Conservation (phyloP, 2,888 invertebrate genomes). For the Notodromas monacha region DNA sequence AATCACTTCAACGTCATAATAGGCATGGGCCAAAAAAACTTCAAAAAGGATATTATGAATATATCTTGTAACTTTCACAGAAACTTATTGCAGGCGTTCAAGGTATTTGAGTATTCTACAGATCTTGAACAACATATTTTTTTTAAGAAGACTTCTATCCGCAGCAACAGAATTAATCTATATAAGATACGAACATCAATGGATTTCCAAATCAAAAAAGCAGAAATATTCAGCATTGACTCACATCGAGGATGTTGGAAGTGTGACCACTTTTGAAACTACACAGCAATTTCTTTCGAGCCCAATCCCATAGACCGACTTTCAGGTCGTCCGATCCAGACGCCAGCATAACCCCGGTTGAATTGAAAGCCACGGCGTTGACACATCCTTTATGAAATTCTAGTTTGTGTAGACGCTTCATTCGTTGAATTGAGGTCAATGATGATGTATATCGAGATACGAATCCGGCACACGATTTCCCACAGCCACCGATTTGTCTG, state of each 20-base stretch:
- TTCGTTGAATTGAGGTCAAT: constrained; percentile 40
- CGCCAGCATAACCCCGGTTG: constrained; percentile 36
- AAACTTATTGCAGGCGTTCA: too few species aligned
- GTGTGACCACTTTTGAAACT: constrained; percentile 45
- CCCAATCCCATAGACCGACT: constrained; percentile 72
- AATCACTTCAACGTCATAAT: too few species aligned
- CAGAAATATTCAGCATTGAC: not conserved
- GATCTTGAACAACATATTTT: too few species aligned
- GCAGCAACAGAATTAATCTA: constrained; percentile 1
- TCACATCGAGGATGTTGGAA: constrained; percentile 49
- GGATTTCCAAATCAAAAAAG: not conserved
- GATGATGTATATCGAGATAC: too few species aligned
- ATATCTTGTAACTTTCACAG: too few species aligned
- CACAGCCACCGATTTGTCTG: too few species aligned
- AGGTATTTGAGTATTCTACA: too few species aligned
- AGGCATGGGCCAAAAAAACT: too few species aligned
- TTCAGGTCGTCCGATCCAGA: constrained; percentile 69
- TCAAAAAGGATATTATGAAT: too few species aligned
- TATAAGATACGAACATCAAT: not conserved
- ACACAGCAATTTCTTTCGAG: constrained; percentile 27
- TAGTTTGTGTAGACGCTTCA: constrained; percentile 40
- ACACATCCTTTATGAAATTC: constrained; percentile 60
- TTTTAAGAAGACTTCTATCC: too few species aligned
- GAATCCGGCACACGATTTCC: too few species aligned
- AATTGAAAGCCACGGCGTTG: constrained; percentile 64